Evolutionary conservation across 2,888 invertebrate species (phyloP).

Genomic region (Stenodema calcarata): DNA sequence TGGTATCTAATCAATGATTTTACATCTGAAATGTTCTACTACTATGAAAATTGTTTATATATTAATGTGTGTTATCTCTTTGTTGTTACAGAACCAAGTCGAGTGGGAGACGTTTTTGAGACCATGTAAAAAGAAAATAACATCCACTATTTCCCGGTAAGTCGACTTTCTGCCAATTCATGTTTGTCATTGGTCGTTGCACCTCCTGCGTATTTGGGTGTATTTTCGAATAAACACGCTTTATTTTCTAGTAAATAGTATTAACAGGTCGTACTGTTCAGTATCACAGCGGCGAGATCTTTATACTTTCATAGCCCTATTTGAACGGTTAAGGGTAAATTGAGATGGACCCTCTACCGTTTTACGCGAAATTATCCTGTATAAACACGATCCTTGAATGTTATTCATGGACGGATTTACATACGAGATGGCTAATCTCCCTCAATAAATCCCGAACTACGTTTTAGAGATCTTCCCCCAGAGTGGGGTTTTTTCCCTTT

Average conservation of each 20-base stretch:
- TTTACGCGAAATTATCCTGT: background rate
- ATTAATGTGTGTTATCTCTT: background rate
- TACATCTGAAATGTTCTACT: no score
- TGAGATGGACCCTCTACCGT: background rate
- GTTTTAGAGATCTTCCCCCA: background rate
- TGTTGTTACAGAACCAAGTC: constrained; percentile 19
- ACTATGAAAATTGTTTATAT: background rate
- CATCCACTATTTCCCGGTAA: constrained; percentile 32
- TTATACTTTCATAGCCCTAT: no score
- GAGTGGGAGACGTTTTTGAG: constrained; percentile 38
- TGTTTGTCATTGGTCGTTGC: no score
- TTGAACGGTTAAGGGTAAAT: no score
- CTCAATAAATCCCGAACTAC: background rate
- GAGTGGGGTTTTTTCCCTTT: background rate
- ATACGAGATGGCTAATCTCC: background rate
- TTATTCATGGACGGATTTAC: background rate
- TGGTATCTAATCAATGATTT: no score
- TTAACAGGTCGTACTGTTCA: no score
- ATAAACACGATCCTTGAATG: background rate
- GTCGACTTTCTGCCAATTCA: background rate
- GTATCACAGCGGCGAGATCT: no score
- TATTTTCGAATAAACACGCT: no score
- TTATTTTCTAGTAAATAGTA: background rate
- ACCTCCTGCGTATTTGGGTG: no score
- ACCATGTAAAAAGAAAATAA: constrained; percentile 46